These are phyloP conservation scores for Punctoribates punctum DNA, from an alignment of 2,888 invertebrate species.

Conservation along the genomic window DNA sequence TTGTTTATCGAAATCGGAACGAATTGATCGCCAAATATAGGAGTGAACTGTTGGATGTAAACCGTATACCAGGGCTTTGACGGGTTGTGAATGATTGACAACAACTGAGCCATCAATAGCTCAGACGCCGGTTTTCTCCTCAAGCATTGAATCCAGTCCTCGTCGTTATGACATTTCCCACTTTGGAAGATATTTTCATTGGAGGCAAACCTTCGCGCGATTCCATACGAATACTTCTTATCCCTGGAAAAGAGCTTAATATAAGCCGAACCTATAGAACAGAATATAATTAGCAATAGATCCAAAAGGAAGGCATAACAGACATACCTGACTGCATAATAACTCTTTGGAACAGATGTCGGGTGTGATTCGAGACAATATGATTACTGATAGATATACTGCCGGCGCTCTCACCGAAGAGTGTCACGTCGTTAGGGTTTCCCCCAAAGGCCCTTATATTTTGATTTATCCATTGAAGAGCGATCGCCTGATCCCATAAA, in stretches of 20 bases:
- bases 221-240: not conserved
- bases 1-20: not conserved
- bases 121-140: not conserved
- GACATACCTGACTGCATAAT: conserved; percentile 22
- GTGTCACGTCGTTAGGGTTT: conserved; percentile 4
- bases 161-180: not conserved
- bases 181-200: not conserved
- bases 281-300: not conserved
- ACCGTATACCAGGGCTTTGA: not conserved
- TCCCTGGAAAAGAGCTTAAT: not conserved
- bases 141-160: conserved; percentile 4
- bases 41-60: not conserved
- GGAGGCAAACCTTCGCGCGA: conserved; percentile 5
- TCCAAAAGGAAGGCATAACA: not conserved
- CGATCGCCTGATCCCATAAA: conserved; percentile 17
- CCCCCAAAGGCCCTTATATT: not conserved
- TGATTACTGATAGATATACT: conserved; percentile 21
- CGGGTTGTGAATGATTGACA: not conserved
- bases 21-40: conserved; percentile 13
- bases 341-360: not conserved
- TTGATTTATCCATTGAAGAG: not conserved
- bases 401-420: conserved; percentile 22
- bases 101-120: not conserved
- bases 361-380: not conserved
- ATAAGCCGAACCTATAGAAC: conserved; percentile 3